Percentiles rank a stretch among this genome's conserved stretches.
Conservation (phyloP, 1,140 invertebrate species). For the Zaprionus capensis region DNA sequence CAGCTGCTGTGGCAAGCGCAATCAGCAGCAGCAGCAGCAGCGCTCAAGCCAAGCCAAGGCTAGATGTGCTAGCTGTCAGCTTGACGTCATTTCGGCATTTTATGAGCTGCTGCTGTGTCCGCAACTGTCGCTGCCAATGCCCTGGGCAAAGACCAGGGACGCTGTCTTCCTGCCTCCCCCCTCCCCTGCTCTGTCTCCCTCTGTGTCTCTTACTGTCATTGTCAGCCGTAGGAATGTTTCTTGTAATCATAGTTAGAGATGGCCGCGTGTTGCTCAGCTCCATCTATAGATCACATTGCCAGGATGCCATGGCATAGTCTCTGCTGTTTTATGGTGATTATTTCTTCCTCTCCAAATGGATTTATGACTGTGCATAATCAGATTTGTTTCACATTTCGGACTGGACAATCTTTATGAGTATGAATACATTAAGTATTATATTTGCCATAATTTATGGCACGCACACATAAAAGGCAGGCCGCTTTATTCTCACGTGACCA, state of each 20-base stretch:
- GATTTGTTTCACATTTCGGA: constrained; percentile 24
- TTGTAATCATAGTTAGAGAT: constrained; percentile 19
- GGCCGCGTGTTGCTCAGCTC: constrained; percentile 8
- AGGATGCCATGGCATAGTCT: neutral
- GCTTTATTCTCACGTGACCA: constrained; percentile 40
- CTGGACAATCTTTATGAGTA: constrained; percentile 15
- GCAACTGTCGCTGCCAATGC: constrained; percentile 24
- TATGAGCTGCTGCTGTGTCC: constrained; percentile 66
- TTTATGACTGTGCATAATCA: constrained; percentile 31
- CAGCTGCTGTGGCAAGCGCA: constrained; percentile 6
- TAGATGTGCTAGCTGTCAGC: constrained; percentile 79
- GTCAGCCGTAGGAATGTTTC: constrained; percentile 10
- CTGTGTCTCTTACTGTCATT: constrained; percentile 19
- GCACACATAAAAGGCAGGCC: neutral
- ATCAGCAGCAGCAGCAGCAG: constrained; percentile 24
- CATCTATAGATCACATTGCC: neutral
- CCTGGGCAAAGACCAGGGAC: constrained; percentile 16
- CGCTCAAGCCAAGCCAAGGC: constrained; percentile 63
- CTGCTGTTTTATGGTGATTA: constrained; percentile 8
- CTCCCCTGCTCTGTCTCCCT: neutral
- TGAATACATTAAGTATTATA: neutral
- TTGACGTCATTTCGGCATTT: constrained; percentile 76
- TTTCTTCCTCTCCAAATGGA: neutral
- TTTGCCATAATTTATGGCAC: constrained; percentile 15
- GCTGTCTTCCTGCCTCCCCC: neutral